Base-by-base conservation (phyloP, 2,888 invertebrate genomes). In the Pemphredon lugubris region DNA sequence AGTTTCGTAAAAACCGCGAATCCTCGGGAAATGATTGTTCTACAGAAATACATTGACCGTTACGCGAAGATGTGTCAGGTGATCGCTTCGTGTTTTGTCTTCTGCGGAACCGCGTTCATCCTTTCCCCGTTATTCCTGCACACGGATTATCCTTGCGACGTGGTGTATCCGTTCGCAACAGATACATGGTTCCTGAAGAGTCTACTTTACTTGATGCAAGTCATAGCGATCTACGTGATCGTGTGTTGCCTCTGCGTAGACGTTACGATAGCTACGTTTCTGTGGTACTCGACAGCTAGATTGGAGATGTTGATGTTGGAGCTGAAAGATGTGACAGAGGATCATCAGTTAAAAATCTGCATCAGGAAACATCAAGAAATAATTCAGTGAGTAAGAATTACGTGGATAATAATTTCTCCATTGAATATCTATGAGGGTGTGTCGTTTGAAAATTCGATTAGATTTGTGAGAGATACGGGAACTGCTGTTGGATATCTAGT, bases 81-180 rank as follows among this genome's bases (percentile, higher is more conserved):
- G 21, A 54, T 81, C 2, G 70, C 66, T n/a, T 45, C 67, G 4
- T 79, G 74, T 5, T 82, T 75, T 42, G 21, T 78, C 20, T 37
- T 66, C 11, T 75, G 80, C 9, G 82, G 77, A 3, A 42, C 70
- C 0, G 58, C 71, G 3, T 84, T 83, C 30, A 64, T 69, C 2
- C 75, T 48, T n/a, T 75, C 69, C 14, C 86, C 86, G 0, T 1
- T 84, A 20, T 42, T 85, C 0, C 78, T 69, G 11, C 21, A 60
- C 3, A 75, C 72, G 13, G 13, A 63, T 5, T 70, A 87, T 20
- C 87, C 86, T 0, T 72, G 75, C 0, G 82, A 83, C 14, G 69
- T 79, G 3, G 80, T 81, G 79, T 87, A 85, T 74, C 86, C 86
- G 18, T 86, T 87, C 72, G 32, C 80, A 0, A 44, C 72, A 4